A percentile compares a stretch with the other conserved stretches of the same genome.
Conservation (phyloP, 1,140 invertebrate genomes). For the Euwallacea fornicatus region DNA sequence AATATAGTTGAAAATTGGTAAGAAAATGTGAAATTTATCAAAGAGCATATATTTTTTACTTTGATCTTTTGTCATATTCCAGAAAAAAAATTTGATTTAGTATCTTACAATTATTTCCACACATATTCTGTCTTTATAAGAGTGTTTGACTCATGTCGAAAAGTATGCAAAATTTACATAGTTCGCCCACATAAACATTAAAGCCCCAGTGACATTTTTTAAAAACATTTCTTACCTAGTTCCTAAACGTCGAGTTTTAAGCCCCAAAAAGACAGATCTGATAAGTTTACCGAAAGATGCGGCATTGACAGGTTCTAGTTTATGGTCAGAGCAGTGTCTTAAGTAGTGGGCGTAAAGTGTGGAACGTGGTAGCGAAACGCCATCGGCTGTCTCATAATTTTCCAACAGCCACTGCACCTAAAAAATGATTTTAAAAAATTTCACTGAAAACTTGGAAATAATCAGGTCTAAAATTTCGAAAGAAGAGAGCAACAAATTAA, state of each 20-base stretch:
- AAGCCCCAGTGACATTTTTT: no score
- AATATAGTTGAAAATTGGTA: background rate
- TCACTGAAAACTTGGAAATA: background rate
- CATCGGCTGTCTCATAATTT: constrained; percentile 98
- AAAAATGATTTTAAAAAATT: constrained; percentile 2
- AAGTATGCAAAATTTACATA: no score
- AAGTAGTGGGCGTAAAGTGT: constrained; percentile 97
- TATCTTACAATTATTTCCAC: no score
- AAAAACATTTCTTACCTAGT: constrained; percentile 67
- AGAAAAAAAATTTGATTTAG: constrained; percentile 16
- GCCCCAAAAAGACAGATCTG: constrained; percentile 93
- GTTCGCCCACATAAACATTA: no score
- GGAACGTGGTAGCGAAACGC: constrained; percentile 92
- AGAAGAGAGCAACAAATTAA: no score
- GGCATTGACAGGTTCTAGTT: constrained; percentile 96
- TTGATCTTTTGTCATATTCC: background rate
- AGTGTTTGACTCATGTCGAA: background rate
- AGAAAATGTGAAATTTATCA: background rate
- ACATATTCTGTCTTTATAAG: background rate
- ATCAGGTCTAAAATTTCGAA: no score
- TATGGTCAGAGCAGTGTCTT: constrained; percentile 90
- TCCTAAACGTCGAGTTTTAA: constrained; percentile 90
- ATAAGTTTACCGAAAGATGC: constrained; percentile 99
- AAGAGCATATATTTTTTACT: background rate
- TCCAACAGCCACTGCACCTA: constrained; percentile 96